phyloP scores from a whole-genome alignment of 2,797 vertebrate genomes.

The Xiphophorus birchmanni region DNA sequence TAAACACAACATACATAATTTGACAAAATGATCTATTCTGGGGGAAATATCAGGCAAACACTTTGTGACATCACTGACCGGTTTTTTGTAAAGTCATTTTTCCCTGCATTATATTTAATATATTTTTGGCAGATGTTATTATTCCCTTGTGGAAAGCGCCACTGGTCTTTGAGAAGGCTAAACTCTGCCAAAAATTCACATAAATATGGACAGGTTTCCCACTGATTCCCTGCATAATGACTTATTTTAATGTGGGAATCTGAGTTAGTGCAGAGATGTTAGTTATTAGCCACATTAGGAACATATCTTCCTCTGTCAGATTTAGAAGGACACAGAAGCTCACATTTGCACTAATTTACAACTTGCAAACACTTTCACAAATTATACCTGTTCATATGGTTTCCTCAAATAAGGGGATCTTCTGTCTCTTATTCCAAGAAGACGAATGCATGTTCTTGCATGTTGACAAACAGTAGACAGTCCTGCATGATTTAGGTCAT shows the following conservation, averaged over 20 bases:
- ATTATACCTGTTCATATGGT: background rate
- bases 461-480: background rate
- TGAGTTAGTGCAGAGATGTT: background rate
- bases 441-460: background rate
- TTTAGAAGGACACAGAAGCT: background rate
- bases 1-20: background rate
- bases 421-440: background rate
- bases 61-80: background rate
- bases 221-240: background rate
- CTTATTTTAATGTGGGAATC: background rate
- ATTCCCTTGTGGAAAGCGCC: background rate
- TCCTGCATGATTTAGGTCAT: background rate
- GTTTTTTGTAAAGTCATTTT: background rate
- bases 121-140: background rate
- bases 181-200: background rate
- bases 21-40: background rate
- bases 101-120: background rate
- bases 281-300: background rate
- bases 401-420: background rate
- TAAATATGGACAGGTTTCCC: background rate
- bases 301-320: background rate
- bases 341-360: background rate
- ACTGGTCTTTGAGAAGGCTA: background rate
- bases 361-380: background rate
- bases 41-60: background rate